Base-by-base conservation (phyloP, 2,888 invertebrate species). In the Resseliella maxima region DNA sequence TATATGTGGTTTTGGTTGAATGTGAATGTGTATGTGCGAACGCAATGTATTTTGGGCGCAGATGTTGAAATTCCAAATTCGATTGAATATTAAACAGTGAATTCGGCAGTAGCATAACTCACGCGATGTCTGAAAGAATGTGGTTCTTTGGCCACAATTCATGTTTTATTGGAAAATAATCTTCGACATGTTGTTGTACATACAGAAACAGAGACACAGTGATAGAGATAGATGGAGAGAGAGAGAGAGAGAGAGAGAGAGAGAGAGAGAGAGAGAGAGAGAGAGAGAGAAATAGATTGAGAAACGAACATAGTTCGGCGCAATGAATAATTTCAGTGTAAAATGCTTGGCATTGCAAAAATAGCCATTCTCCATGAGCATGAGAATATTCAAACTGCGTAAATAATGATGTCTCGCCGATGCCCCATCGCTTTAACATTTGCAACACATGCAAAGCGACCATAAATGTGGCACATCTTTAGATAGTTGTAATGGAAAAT, bases 241-340 rank as follows among this genome's bases (percentile, higher is more conserved):
- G n/a, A n/a, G n/a, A n/a, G n/a, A n/a, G n/a, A n/a, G n/a, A n/a
- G n/a, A n/a, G n/a, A n/a, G n/a, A n/a, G n/a, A n/a, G n/a, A n/a
- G n/a, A n/a, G n/a, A n/a, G n/a, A n/a, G n/a, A n/a, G n/a, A n/a
- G n/a, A n/a, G n/a, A n/a, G n/a, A n/a, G n/a, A n/a, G n/a, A n/a
- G n/a, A n/a, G n/a, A n/a, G n/a, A n/a, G 46, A 50, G 18, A 8
- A 18, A 50, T 50, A n/a, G 46, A 50, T 12, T 15, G 18, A 8
- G 46, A 18, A 21, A 21, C 50, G 2, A n/a, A 27, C 24, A 59
- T 24, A 59, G 2, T 27, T 59, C 31, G 15, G 18, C 8, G 2
- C 50, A 72, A 72, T 72, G 72, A 72, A 72, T 72, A 72, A 72
- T 72, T 72, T 31, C 72, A 10, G 35, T 31, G 72, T 59, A 72